Percentiles rank a stretch among this genome's conserved stretches.
phyloP scores from a whole-genome alignment of 2,797 vertebrate species.

The Lagodon rhomboides region DNA sequence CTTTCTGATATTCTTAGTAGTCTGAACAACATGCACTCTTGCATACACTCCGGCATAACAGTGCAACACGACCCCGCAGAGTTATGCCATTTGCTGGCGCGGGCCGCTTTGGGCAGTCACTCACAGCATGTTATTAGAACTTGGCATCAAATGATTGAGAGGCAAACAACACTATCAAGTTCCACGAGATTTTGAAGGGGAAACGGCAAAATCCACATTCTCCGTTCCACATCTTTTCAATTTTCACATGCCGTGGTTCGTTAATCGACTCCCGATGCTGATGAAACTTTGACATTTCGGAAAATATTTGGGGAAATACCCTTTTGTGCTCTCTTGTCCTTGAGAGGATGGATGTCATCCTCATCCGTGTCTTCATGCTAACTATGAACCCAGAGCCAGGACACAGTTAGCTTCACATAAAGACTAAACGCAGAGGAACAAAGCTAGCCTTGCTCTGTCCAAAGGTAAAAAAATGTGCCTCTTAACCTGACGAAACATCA shows the following conservation, averaged over 20 bases:
- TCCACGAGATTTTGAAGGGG: constrained; percentile 49
- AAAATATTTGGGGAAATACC: constrained; percentile 2
- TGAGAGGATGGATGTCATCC: constrained; percentile 17
- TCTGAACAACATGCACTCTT: constrained; percentile 57
- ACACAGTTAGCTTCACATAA: background rate
- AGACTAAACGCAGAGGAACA: background rate
- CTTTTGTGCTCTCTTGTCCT: too few relatives aligned
- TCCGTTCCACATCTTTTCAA: constrained; percentile 44
- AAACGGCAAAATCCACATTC: constrained; percentile 32
- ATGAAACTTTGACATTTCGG: constrained; percentile 29
- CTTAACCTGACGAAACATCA: background rate
- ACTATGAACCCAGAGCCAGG: background rate
- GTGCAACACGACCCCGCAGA: constrained; percentile 61
- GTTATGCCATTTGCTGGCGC: constrained; percentile 70
- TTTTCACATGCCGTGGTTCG: constrained; percentile 52
- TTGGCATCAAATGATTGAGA: constrained; percentile 71
- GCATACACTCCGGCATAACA: constrained; percentile 51
- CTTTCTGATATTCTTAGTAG: constrained; percentile 37
- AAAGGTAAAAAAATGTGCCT: background rate
- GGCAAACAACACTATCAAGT: constrained; percentile 72
- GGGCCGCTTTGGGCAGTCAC: constrained; percentile 51
- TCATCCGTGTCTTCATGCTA: background rate
- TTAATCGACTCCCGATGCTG: constrained; percentile 60
- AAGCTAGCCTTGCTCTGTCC: background rate
- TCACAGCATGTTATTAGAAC: constrained; percentile 71